phyloP scores from a whole-genome alignment of 2,888 invertebrate species.

The Pseudococcus viburni region DNA sequence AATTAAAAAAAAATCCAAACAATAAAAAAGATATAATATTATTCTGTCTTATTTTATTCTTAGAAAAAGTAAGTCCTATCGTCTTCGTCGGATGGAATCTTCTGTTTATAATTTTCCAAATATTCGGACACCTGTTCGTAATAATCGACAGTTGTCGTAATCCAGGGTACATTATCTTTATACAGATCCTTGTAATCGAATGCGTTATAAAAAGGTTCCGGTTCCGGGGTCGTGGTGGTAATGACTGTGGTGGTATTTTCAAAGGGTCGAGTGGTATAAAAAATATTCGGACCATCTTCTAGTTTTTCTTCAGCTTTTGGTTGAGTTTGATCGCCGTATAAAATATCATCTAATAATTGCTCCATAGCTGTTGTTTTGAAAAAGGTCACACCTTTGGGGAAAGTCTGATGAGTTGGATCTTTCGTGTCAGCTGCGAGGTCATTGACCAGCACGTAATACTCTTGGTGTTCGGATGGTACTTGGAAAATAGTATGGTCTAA shows the following conservation, averaged over 20 bases:
- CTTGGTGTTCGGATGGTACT: not conserved
- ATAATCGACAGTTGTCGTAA: not conserved
- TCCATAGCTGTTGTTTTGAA: not conserved
- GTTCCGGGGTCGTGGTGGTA: not conserved
- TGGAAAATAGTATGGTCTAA: not conserved
- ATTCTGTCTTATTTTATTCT: not conserved
- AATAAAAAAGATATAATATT: not conserved
- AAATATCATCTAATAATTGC: not conserved
- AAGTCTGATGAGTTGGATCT: not conserved
- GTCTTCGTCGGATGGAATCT: not conserved
- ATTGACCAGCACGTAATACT: constrained; percentile 28
- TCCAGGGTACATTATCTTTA: not conserved
- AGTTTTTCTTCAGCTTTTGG: not conserved
- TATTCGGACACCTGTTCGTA: not conserved
- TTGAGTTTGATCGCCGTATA: not conserved
- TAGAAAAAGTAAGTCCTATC: constrained; percentile 25
- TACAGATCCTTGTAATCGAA: not conserved
- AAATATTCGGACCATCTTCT: not conserved
- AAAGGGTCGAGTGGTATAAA: not conserved
- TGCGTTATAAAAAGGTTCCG: not conserved
- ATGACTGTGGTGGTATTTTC: not conserved
- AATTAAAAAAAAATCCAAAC: not conserved
- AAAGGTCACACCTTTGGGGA: not conserved
- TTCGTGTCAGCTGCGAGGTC: not conserved
- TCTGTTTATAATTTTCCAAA: not conserved